Evolutionary conservation across 2,113 vertebrate species (phyloP).

Genomic region (Mobula hypostoma): DNA sequence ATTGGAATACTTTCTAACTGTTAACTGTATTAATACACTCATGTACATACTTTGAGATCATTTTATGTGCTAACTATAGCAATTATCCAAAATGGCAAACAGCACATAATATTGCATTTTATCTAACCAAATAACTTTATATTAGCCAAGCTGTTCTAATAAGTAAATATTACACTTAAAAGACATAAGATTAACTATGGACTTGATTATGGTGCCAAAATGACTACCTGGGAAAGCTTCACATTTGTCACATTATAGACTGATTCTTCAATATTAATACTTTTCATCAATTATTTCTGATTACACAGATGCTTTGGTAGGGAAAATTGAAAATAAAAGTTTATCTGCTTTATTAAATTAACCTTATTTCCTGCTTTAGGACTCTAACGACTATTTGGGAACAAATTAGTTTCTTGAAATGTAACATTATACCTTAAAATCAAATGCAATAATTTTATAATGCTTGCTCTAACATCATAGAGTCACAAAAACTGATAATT

Average conservation of each 20-base stretch:
- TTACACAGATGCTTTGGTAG: not conserved
- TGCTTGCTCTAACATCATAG: not conserved
- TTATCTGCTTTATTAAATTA: not conserved
- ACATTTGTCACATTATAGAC: not conserved
- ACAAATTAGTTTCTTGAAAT: not conserved
- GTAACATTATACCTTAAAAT: not conserved
- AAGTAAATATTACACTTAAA: not conserved
- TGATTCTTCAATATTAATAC: not conserved
- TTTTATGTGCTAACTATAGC: not conserved
- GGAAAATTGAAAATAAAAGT: not conserved
- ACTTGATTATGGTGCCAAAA: not conserved
- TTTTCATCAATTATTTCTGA: not conserved
- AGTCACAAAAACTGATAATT: not conserved
- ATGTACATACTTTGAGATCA: not conserved
- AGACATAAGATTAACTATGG: not conserved
- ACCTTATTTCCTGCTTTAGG: not conserved
- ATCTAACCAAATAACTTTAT: not conserved
- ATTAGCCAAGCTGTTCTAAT: not conserved
- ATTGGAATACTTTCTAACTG: not conserved
- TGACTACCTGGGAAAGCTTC: not conserved
- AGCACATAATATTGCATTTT: not conserved
- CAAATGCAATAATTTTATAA: not conserved
- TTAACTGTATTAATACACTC: not conserved
- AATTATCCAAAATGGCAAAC: not conserved
- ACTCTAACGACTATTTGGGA: not conserved